Evolutionary conservation across 1,140 invertebrate species (phyloP).

Genomic region (Ladona fulva): DNA sequence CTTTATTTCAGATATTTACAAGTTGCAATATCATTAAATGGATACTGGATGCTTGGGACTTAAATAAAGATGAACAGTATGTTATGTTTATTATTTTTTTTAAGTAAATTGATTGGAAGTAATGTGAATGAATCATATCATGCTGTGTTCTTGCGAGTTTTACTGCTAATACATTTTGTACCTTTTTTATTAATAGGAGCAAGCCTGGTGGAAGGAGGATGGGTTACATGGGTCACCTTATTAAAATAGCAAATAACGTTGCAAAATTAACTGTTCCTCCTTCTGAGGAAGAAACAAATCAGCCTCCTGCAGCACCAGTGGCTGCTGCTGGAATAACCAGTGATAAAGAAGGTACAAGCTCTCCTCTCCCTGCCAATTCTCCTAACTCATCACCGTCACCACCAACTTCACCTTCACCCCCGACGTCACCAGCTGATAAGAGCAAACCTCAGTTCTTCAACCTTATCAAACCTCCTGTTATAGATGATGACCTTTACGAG

Average conservation of each 20-base stretch:
- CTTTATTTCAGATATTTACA: conserved; percentile 50
- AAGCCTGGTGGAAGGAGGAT: conserved; percentile 43
- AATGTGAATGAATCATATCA: no score
- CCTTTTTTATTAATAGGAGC: conserved; percentile 28
- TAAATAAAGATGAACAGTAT: conserved; percentile 48
- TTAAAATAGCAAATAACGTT: conserved; percentile 59
- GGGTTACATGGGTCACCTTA: conserved; percentile 71
- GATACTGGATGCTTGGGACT: conserved; percentile 55
- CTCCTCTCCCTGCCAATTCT: background rate
- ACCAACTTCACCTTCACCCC: background rate
- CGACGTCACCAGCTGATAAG: background rate
- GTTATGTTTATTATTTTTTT: conserved; percentile 26
- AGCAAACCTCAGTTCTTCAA: background rate
- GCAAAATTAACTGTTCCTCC: conserved; percentile 37
- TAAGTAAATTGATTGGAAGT: no score
- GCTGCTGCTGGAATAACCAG: conserved; percentile 37
- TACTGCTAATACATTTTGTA: no score
- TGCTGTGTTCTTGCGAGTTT: no score
- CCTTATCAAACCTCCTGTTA: conserved; percentile 39
- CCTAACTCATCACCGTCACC: background rate
- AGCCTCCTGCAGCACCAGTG: conserved; percentile 23
- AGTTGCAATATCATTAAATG: conserved; percentile 54
- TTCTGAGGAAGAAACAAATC: conserved; percentile 6
- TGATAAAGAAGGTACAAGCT: conserved; percentile 32
- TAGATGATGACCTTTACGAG: conserved; percentile 46